Evolutionary conservation across 2,797 vertebrate genomes (phyloP).

Genomic region (Hydrolagus colliei): DNA sequence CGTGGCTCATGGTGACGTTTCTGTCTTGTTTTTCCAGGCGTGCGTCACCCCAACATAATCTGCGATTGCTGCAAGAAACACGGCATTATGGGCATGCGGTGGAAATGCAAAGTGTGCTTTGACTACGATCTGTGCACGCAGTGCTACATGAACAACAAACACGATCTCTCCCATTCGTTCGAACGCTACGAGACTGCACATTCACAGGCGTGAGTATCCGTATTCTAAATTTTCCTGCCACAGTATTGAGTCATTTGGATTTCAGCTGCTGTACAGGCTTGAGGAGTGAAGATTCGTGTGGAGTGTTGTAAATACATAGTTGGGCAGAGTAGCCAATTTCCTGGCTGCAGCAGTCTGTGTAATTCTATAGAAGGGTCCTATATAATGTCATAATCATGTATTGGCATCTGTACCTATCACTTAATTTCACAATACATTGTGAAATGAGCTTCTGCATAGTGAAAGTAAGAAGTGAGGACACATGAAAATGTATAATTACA

Average conservation of each 20-base stretch:
- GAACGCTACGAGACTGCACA: constrained; percentile 93
- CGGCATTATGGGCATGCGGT: constrained; percentile 92
- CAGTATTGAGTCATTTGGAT: not conserved
- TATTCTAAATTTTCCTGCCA: not conserved
- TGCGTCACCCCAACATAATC: constrained; percentile 96
- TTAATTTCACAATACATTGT: too few relatives aligned
- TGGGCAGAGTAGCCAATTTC: not conserved
- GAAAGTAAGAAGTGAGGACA: too few relatives aligned
- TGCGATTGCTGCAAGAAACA: constrained; percentile 98
- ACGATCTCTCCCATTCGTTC: constrained; percentile 82
- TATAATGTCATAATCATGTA: too few relatives aligned
- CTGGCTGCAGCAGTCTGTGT: too few relatives aligned
- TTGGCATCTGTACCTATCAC: too few relatives aligned
- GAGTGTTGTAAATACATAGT: not conserved
- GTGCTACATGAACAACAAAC: constrained; percentile 96
- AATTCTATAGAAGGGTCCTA: too few relatives aligned
- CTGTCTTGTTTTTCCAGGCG: constrained; percentile 58
- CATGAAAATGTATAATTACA: too few relatives aligned
- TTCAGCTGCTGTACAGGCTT: not conserved
- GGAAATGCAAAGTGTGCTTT: constrained; percentile 94
- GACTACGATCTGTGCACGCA: constrained; percentile 96
- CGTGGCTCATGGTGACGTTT: not conserved
- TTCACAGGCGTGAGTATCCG: constrained; percentile 82
- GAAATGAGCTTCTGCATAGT: too few relatives aligned
- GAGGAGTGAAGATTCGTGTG: too few relatives aligned